Conservation (phyloP, 2,888 invertebrate genomes). For the Muschampia plurimacula region DNA sequence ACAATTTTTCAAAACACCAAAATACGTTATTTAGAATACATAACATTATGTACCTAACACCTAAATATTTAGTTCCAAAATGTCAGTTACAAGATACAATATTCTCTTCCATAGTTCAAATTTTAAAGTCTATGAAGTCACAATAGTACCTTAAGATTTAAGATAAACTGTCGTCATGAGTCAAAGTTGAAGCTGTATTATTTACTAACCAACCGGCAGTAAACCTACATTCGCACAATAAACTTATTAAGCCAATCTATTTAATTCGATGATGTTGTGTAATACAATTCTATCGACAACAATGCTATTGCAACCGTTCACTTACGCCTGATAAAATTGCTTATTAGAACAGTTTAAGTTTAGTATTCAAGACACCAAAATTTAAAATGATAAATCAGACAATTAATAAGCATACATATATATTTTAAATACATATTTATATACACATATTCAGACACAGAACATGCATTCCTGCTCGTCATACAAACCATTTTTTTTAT, state of each 20-base stretch:
- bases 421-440: too few relatives aligned
- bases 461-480: too few relatives aligned
- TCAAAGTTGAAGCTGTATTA: conserved; percentile 1
- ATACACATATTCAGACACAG: too few relatives aligned
- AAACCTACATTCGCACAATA: conserved; percentile 46
- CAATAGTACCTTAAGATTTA: background rate
- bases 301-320: background rate
- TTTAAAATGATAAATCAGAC: too few relatives aligned
- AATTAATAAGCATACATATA: too few relatives aligned
- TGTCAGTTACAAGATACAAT: too few relatives aligned
- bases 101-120: background rate
- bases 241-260: conserved; percentile 49
- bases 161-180: background rate
- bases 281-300: conserved; percentile 27
- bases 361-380: too few relatives aligned
- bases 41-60: too few relatives aligned
- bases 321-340: background rate
- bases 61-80: too few relatives aligned
- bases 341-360: background rate
- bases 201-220: conserved; percentile 34
- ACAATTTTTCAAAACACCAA: too few relatives aligned
- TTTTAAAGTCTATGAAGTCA: background rate
- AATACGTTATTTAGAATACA: too few relatives aligned
- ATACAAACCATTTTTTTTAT: too few relatives aligned
- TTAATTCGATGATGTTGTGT: conserved; percentile 46